Conservation (phyloP, 2,113 vertebrate genomes). For the Rhinoderma darwinii region DNA sequence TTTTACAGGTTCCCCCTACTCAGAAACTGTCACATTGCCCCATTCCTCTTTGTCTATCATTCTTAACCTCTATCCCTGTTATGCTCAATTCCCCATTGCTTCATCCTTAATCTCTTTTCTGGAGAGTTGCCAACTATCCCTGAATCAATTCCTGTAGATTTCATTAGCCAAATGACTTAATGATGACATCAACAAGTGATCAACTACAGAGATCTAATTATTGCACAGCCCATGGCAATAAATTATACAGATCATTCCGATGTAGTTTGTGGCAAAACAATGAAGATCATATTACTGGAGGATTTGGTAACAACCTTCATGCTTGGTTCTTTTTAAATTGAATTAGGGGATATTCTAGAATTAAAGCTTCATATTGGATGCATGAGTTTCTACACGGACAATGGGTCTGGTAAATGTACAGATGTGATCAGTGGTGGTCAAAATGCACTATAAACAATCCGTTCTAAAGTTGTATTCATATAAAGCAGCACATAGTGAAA, state of each 20-base stretch:
- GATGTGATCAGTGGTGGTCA: no score
- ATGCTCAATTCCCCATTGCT: constrained; percentile 19
- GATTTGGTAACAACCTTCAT: background rate
- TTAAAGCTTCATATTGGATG: background rate
- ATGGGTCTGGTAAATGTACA: no score
- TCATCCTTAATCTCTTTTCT: constrained; percentile 38
- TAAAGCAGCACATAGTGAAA: no score
- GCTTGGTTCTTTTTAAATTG: background rate
- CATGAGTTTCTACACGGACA: no score
- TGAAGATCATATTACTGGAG: background rate
- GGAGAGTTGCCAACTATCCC: constrained; percentile 25
- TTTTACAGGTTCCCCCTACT: background rate
- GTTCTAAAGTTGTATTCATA: background rate
- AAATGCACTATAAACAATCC: background rate
- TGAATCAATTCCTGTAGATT: constrained; percentile 47
- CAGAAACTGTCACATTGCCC: background rate
- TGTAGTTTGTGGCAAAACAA: background rate
- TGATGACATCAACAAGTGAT: constrained; percentile 49
- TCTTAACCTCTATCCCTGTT: constrained; percentile 23
- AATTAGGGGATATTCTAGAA: background rate
- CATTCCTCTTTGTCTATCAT: constrained; percentile 21
- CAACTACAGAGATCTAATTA: constrained; percentile 52
- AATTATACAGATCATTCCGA: constrained; percentile 38
- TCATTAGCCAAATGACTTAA: constrained; percentile 51
- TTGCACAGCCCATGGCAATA: constrained; percentile 23